A percentile compares a stretch with the other conserved stretches of the same genome.
These are phyloP conservation scores for Sarcophaga variegata DNA, from an alignment of 2,888 invertebrate species.

Conservation along the genomic window DNA sequence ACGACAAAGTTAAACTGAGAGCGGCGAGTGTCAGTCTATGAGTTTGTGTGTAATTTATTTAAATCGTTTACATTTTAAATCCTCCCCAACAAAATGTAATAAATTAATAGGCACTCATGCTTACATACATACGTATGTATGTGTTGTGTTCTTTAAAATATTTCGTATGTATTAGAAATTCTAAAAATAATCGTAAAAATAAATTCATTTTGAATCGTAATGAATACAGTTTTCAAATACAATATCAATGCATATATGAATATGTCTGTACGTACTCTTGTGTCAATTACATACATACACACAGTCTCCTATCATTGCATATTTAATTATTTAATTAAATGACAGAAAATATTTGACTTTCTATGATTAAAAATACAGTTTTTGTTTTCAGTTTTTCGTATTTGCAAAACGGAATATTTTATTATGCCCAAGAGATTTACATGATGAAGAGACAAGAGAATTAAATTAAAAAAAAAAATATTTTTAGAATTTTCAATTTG, in stretches of 20 bases:
- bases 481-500: too few species aligned
- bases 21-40: background rate
- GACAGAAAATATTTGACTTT: conserved; percentile 55
- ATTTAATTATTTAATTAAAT: conserved; percentile 66
- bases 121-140: background rate
- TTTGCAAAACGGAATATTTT: conserved; percentile 7
- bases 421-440: background rate
- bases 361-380: conserved; percentile 4
- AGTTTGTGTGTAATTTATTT: conserved; percentile 25
- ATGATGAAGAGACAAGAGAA: background rate
- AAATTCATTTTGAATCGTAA: too few species aligned
- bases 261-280: too few species aligned
- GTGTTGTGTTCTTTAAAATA: background rate
- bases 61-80: conserved; percentile 26
- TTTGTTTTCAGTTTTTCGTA: background rate
- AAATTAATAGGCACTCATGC: conserved; percentile 28
- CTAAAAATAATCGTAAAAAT: background rate
- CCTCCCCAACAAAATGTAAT: conserved; percentile 36
- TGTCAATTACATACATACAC: background rate
- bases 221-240: too few species aligned
- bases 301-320: conserved; percentile 47
- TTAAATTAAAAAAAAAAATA: background rate
- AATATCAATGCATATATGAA: background rate
- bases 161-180: background rate
- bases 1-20: background rate